phyloP scores from a whole-genome alignment of 2,888 invertebrate genomes.

The Timema cristinae region DNA sequence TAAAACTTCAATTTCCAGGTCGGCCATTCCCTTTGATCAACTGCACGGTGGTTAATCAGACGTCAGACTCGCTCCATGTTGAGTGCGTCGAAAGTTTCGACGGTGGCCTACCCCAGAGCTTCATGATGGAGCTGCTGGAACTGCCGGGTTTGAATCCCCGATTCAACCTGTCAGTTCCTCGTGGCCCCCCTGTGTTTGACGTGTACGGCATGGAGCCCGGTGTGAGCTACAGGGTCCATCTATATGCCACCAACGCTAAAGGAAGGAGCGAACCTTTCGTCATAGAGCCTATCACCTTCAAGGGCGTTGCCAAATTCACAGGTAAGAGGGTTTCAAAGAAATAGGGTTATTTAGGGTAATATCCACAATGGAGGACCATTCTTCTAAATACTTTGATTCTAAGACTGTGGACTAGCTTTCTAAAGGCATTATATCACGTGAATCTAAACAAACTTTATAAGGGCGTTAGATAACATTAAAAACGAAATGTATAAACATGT shows the following conservation, averaged over 20 bases:
- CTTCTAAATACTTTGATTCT: no score
- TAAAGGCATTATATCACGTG: no score
- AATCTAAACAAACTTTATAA: no score
- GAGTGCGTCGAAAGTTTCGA: conserved; percentile 86
- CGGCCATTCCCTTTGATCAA: conserved; percentile 84
- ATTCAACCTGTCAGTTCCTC: conserved; percentile 59
- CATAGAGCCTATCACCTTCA: conserved; percentile 78
- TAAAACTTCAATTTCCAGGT: conserved; percentile 51
- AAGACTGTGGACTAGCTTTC: no score
- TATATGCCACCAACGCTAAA: conserved; percentile 84
- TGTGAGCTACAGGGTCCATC: conserved; percentile 69
- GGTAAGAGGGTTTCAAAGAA: conserved; percentile 51
- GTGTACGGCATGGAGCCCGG: conserved; percentile 67
- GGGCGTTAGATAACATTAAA: no score
- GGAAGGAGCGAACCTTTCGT: conserved; percentile 79
- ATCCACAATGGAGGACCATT: no score
- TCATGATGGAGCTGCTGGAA: conserved; percentile 76
- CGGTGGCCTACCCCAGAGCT: conserved; percentile 82
- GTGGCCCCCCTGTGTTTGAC: conserved; percentile 63
- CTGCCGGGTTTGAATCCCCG: conserved; percentile 61
- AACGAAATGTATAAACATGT: no score
- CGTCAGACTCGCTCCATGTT: conserved; percentile 72
- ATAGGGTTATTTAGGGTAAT: no score
- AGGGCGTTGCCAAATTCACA: conserved; percentile 82
- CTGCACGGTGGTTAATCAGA: conserved; percentile 85